phyloP scores from a whole-genome alignment of 37 sponge, comb jelly and placozoan genomes.

The Halisarca cf. caerulea region DNA sequence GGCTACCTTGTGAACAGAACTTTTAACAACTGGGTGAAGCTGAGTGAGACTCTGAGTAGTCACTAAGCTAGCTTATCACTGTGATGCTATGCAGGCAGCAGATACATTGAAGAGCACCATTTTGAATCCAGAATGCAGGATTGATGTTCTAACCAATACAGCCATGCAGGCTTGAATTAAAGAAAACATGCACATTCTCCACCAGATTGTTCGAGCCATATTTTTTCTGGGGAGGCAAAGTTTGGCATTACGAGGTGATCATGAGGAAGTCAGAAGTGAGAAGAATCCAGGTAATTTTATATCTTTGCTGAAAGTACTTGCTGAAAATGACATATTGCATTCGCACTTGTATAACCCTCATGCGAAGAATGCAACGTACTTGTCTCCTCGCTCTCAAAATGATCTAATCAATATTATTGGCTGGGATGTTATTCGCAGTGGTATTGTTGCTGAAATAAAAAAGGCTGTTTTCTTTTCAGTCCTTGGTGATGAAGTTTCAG shows the following conservation, averaged over 20 bases:
- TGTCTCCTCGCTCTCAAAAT: conserved; percentile 66
- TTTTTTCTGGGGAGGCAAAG: conserved; percentile 54
- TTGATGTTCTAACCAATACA: conserved; percentile 29
- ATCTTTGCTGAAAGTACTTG: conserved; percentile 31
- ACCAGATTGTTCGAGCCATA: conserved; percentile 51
- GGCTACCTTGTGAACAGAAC: conserved; percentile 61
- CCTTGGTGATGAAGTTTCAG: conserved; percentile 55
- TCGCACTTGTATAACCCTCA: conserved; percentile 20
- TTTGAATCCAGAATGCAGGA: conserved; percentile 54
- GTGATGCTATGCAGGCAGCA: conserved; percentile 41
- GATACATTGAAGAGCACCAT: conserved; percentile 46
- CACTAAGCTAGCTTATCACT: conserved; percentile 43
- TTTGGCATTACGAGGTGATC: conserved; percentile 48
- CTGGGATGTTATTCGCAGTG: conserved; percentile 36
- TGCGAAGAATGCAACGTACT: conserved; percentile 55
- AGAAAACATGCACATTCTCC: conserved; percentile 56
- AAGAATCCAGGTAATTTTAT: conserved; percentile 62
- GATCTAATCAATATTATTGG: conserved; percentile 65
- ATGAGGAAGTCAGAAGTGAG: conserved; percentile 13
- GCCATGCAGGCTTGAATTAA: conserved; percentile 38
- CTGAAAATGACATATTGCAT: conserved; percentile 40
- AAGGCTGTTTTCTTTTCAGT: conserved; percentile 54
- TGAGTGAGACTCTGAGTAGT: conserved; percentile 37
- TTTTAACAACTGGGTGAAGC: conserved; percentile 60
- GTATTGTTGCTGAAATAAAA: conserved; percentile 45